phyloP scores from a whole-genome alignment of 2,888 invertebrate species.

The Caenorhabditis sp. region DNA sequence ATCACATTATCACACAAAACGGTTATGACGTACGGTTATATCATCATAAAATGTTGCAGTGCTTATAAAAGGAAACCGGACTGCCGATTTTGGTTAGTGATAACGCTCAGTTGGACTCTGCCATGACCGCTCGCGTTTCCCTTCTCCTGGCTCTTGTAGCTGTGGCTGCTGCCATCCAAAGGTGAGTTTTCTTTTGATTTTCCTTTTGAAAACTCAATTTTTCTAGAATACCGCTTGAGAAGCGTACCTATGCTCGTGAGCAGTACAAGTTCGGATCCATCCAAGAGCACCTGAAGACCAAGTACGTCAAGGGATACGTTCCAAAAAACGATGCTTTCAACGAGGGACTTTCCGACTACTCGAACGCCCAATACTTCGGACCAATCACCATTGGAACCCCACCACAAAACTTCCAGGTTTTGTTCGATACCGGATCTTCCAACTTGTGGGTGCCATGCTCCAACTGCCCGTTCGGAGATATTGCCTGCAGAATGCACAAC shows the following conservation, averaged over 20 bases:
- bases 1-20: conserved; percentile 33
- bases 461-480: conserved; percentile 92
- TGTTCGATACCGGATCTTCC: conserved; percentile 97
- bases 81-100: conserved; percentile 39
- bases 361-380: conserved; percentile 85
- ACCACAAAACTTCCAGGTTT: conserved; percentile 85
- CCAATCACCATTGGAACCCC: conserved; percentile 85
- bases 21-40: conserved; percentile 56
- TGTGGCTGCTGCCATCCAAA: conserved; percentile 54
- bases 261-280: conserved; percentile 66
- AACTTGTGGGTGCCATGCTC: conserved; percentile 97
- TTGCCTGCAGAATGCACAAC: conserved; percentile 89
- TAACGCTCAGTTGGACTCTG: conserved; percentile 46
- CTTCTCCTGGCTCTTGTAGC: conserved; percentile 64
- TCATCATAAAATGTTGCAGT: conserved; percentile 34
- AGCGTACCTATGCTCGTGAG: conserved; percentile 63
- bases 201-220: background rate
- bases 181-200: conserved; percentile 22
- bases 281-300: conserved; percentile 66
- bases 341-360: conserved; percentile 75
- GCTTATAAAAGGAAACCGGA: conserved; percentile 53
- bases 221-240: conserved; percentile 71
- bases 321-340: conserved; percentile 68
- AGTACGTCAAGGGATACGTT: conserved; percentile 66
- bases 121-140: conserved; percentile 60